phyloP scores from a whole-genome alignment of 2,113 vertebrate species.

The Platanista minor region DNA sequence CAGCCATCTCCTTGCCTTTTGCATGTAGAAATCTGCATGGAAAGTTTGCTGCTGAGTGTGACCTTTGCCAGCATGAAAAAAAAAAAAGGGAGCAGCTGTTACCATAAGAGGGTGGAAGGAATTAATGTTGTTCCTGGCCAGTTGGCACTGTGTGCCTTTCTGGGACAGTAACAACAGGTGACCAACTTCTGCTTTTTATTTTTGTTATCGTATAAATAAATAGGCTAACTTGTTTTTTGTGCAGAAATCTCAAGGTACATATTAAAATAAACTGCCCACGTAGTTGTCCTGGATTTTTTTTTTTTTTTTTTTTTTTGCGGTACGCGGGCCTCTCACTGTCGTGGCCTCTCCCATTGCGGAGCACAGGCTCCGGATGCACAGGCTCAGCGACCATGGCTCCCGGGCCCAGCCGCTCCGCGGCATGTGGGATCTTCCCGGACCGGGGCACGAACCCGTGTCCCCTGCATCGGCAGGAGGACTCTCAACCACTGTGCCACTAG shows the following conservation, averaged over 20 bases:
- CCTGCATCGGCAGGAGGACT: too few species aligned
- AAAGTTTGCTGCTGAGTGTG: background rate
- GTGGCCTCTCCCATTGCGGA: too few species aligned
- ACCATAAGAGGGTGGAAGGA: background rate
- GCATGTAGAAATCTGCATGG: background rate
- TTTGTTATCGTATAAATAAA: slow-evolving; percentile 23
- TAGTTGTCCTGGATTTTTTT: background rate
- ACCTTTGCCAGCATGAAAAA: slow-evolving; percentile 2
- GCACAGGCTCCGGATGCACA: too few species aligned
- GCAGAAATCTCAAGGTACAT: background rate
- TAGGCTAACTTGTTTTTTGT: background rate
- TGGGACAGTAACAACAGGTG: slow-evolving; percentile 42
- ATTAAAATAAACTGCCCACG: background rate
- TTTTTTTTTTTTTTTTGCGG: slow-evolving; percentile 28
- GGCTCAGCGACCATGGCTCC: too few species aligned
- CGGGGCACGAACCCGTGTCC: too few species aligned
- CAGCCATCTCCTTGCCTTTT: background rate
- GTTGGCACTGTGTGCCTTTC: background rate
- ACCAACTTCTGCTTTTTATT: slow-evolving; percentile 15
- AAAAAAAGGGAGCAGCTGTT: slow-evolving; percentile 41
- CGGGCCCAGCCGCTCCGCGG: too few species aligned
- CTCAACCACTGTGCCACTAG: too few species aligned
- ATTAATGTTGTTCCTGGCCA: background rate
- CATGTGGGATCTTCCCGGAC: too few species aligned
- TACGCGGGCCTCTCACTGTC: too few species aligned